A percentile compares a stretch with the other conserved stretches of the same genome.
These are phyloP conservation scores for Lateolabrax maculatus DNA, from an alignment of 2,797 vertebrate genomes.

Conservation along the genomic window DNA sequence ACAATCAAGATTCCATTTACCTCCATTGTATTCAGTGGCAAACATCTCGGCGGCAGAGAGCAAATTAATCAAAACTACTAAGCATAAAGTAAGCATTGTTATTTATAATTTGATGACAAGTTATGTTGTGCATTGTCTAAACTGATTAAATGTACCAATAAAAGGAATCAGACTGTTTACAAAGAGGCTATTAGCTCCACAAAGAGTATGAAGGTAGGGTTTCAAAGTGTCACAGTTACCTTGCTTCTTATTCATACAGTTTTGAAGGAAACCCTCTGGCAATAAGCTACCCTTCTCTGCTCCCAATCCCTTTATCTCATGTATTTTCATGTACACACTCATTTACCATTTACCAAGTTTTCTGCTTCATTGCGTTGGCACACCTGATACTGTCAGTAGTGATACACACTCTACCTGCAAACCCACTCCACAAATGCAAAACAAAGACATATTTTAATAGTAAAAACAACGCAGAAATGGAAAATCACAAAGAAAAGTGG, in stretches of 20 bases:
- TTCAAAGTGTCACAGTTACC: constrained; percentile 8
- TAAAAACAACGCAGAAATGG: neutral
- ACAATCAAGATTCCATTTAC: neutral
- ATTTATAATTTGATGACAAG: neutral
- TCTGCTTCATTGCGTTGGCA: constrained; percentile 31
- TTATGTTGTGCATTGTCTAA: neutral
- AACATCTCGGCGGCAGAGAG: neutral
- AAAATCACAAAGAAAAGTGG: constrained; percentile 4
- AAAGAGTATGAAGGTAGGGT: constrained; percentile 9
- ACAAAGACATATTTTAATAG: neutral
- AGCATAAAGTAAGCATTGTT: neutral
- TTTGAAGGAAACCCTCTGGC: constrained; percentile 36
- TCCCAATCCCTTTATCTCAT: constrained; percentile 25
- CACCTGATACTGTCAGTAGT: constrained; percentile 24
- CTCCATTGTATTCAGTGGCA: neutral
- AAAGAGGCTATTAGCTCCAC: neutral
- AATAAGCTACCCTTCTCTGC: constrained; percentile 30
- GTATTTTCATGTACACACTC: constrained; percentile 47
- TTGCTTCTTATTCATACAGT: constrained; percentile 21
- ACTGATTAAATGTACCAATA: neutral
- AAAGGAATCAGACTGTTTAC: neutral
- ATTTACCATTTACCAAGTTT: constrained; percentile 38
- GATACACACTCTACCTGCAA: constrained; percentile 11
- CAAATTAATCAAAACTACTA: too few relatives aligned
- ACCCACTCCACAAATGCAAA: neutral